Evolutionary conservation across 2,113 vertebrate genomes (phyloP).

Genomic region (Crypturellus undulatus): DNA sequence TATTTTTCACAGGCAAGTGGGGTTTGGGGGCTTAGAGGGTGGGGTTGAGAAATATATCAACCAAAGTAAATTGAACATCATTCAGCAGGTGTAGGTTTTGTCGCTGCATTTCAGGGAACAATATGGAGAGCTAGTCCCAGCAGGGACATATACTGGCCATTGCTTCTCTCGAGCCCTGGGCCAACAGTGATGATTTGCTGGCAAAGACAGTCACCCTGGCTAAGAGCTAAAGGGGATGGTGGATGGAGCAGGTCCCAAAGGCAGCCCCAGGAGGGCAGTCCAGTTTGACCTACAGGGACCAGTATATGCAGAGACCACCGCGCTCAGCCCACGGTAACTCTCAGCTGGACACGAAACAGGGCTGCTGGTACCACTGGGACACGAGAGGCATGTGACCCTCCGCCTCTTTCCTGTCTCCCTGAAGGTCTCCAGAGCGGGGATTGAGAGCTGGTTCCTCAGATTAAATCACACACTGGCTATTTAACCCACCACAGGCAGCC

Average conservation of each 20-base stretch:
- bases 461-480: not conserved
- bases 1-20: not conserved
- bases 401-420: not conserved
- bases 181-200: not conserved
- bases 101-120: not conserved
- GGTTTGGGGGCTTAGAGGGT: too few species aligned
- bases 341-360: not conserved
- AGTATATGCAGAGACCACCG: not conserved
- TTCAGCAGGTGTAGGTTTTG: not conserved
- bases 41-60: not conserved
- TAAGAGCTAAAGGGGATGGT: not conserved
- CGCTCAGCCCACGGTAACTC: not conserved
- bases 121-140: not conserved
- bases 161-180: not conserved
- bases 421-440: not conserved
- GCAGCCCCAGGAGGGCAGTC: not conserved
- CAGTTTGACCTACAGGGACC: not conserved
- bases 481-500: not conserved
- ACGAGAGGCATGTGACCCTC: not conserved
- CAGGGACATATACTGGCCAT: accelerated
- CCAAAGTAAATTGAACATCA: not conserved
- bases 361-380: not conserved
- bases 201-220: not conserved
- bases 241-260: not conserved
- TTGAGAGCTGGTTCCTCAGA: not conserved